Conservation (phyloP, 1,140 invertebrate species). For the Grapholita molesta region DNA sequence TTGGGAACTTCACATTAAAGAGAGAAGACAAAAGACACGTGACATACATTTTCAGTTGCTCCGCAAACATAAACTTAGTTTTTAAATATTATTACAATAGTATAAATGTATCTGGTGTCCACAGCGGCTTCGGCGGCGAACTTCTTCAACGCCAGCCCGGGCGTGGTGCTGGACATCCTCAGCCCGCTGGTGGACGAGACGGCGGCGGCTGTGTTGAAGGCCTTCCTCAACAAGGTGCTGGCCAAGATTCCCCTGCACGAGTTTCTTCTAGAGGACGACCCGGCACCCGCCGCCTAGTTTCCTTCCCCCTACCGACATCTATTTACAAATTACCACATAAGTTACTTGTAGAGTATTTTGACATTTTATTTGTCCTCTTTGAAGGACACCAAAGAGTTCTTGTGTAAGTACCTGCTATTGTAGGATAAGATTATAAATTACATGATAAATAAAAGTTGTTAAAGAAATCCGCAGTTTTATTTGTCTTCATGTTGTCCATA, state of each 20-base stretch:
- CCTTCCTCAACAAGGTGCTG: slow-evolving; percentile 80
- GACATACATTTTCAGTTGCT: too few species aligned
- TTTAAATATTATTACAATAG: too few species aligned
- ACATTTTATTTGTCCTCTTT: slow-evolving; percentile 11
- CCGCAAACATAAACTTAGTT: too few species aligned
- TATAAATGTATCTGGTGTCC: slow-evolving; percentile 39
- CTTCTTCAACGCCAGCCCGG: slow-evolving; percentile 85
- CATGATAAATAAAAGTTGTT: not conserved
- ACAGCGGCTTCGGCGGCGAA: slow-evolving; percentile 80
- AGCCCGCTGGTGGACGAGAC: slow-evolving; percentile 86
- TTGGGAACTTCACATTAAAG: too few species aligned
- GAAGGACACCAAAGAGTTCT: slow-evolving; percentile 7
- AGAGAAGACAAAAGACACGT: too few species aligned
- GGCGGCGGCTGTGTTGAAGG: slow-evolving; percentile 78
- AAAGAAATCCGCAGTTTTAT: not conserved
- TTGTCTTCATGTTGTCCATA: too few species aligned
- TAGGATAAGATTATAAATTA: not conserved
- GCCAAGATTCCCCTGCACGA: slow-evolving; percentile 79
- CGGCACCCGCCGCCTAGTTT: not conserved
- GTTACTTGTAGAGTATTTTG: not conserved
- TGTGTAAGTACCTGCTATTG: slow-evolving; percentile 10
- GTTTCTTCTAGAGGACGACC: slow-evolving; percentile 67
- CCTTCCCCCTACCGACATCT: not conserved
- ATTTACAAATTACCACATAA: not conserved
- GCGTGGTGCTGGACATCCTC: slow-evolving; percentile 83